Conservation (phyloP, 1,140 invertebrate genomes). For the Cyphomyrmex costatus region DNA sequence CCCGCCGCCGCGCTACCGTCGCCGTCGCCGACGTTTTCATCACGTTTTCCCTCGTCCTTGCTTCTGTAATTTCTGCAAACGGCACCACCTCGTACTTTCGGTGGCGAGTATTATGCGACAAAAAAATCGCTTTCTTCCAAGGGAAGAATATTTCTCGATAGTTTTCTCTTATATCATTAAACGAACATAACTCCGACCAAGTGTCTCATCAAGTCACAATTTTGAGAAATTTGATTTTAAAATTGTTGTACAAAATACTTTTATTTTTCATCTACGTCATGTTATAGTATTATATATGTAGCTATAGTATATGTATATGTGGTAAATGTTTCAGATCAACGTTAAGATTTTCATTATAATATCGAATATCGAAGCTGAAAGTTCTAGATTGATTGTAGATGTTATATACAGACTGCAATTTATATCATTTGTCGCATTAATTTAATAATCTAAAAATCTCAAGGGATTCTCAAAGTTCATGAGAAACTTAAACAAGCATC, state of each 20-base stretch:
- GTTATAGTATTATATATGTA: not conserved
- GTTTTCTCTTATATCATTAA: not conserved
- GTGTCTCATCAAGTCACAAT: not conserved
- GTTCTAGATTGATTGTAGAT: not conserved
- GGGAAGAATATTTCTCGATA: not conserved
- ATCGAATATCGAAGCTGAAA: not conserved
- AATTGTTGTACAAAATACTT: not conserved
- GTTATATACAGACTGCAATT: not conserved
- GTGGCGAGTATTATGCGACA: not conserved
- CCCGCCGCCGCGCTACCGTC: constrained; percentile 16
- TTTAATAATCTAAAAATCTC: not conserved
- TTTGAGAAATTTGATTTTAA: not conserved
- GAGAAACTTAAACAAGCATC: not conserved
- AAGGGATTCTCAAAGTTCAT: not conserved
- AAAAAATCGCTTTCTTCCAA: not conserved
- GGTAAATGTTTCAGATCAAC: not conserved
- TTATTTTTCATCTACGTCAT: not conserved
- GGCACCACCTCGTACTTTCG: constrained; percentile 17
- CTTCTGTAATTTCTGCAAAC: constrained; percentile 27
- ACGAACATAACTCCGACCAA: not conserved
- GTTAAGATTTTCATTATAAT: not conserved
- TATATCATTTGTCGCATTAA: not conserved
- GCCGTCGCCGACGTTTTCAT: constrained; percentile 49
- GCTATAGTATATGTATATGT: too few species aligned
- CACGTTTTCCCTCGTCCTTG: constrained; percentile 42